Conservation (phyloP, 2,797 vertebrate genomes). For the Eptatretus atami region DNA sequence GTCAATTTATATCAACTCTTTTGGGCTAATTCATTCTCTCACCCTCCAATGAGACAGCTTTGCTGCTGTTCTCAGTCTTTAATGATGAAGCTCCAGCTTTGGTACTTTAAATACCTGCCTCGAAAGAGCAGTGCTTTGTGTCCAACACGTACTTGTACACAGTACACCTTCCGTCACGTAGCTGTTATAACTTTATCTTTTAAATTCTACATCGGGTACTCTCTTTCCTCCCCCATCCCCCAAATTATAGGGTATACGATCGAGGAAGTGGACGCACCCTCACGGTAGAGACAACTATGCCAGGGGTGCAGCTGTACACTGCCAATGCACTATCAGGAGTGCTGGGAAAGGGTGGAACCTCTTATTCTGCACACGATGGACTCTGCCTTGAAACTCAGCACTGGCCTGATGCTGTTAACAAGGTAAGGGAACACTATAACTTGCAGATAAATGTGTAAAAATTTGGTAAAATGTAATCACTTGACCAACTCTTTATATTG, state of each 20-base stretch:
- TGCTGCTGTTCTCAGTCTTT: too few species aligned
- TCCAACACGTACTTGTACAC: too few species aligned
- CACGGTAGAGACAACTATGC: slow-evolving; percentile 46
- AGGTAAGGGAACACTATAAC: slow-evolving; percentile 20
- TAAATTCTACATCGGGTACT: not conserved
- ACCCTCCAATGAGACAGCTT: too few species aligned
- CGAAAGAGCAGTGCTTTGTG: too few species aligned
- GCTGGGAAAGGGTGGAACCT: slow-evolving; percentile 28
- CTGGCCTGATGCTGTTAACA: slow-evolving; percentile 63
- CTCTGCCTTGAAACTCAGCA: slow-evolving; percentile 80
- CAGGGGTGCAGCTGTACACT: slow-evolving; percentile 72
- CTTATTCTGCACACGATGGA: slow-evolving; percentile 38
- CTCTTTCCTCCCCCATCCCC: not conserved
- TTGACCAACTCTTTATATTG: too few species aligned
- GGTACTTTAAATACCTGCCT: too few species aligned
- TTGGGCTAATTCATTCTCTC: too few species aligned
- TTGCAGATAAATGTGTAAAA: too few species aligned
- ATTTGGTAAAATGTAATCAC: too few species aligned
- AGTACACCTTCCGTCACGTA: not conserved
- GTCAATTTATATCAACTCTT: too few species aligned
- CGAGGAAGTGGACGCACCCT: slow-evolving; percentile 30
- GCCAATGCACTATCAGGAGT: slow-evolving; percentile 61
- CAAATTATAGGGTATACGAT: slow-evolving; percentile 26
- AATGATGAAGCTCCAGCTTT: too few species aligned
- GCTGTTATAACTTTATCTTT: slow-evolving; percentile 1